These are phyloP conservation scores for Fregata magnificens DNA, from an alignment of 2,113 vertebrate species.

Conservation along the genomic window DNA sequence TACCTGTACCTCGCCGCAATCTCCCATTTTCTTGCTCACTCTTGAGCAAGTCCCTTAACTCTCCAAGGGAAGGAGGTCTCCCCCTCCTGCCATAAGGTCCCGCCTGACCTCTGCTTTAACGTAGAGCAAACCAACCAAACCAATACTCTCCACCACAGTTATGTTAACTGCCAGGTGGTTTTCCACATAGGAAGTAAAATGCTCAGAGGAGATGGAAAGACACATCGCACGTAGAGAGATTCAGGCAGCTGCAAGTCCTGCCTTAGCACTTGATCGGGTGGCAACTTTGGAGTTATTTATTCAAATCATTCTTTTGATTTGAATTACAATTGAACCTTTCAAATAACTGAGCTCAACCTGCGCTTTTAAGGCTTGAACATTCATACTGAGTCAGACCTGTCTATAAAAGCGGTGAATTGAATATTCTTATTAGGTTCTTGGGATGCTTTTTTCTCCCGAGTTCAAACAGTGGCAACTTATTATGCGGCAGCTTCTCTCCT, in stretches of 20 bases:
- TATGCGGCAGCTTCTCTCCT: not conserved
- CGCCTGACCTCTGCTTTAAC: not conserved
- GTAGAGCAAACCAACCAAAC: not conserved
- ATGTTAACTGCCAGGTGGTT: not conserved
- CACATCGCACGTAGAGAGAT: not conserved
- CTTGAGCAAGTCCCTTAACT: not conserved
- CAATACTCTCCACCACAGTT: not conserved
- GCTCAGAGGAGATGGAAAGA: not conserved
- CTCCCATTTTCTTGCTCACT: not conserved
- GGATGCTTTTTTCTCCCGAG: not conserved
- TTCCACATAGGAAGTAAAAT: not conserved
- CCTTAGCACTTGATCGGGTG: not conserved
- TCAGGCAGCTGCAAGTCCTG: not conserved
- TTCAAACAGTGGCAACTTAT: slow-evolving; percentile 12
- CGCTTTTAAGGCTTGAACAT: not conserved
- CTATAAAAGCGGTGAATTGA: not conserved
- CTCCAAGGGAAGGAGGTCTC: not conserved
- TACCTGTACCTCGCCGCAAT: not conserved
- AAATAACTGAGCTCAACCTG: not conserved
- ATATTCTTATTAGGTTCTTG: slow-evolving; percentile 35
- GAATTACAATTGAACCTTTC: slow-evolving; percentile 8
- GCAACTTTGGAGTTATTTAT: not conserved
- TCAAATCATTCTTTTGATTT: slow-evolving; percentile 20
- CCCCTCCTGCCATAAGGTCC: not conserved
- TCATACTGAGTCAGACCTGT: not conserved